Evolutionary conservation across 2,888 invertebrate genomes (phyloP).

Genomic region (Agrotis exclamationis): DNA sequence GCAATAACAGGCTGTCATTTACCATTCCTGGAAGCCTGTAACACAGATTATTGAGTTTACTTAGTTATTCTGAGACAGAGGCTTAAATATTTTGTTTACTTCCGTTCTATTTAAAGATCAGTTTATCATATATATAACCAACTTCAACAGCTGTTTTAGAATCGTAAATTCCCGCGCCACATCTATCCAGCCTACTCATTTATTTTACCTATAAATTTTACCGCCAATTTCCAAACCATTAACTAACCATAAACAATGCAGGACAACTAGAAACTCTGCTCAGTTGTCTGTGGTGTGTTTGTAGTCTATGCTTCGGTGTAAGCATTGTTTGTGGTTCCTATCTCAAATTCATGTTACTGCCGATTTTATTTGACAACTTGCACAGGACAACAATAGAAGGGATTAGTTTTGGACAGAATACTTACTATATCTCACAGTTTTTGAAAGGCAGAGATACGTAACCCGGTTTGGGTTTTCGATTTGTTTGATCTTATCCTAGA

Average conservation of each 20-base stretch:
- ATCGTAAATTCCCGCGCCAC: not conserved
- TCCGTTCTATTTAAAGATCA: not conserved
- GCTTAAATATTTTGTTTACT: slow-evolving; percentile 4
- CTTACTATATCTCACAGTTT: not conserved
- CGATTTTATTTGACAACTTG: slow-evolving; percentile 16
- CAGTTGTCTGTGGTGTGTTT: slow-evolving; percentile 11
- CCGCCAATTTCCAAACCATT: slow-evolving; percentile 22
- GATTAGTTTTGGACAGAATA: slow-evolving; percentile 9
- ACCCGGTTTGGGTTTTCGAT: not conserved
- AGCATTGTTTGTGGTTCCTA: slow-evolving; percentile 13
- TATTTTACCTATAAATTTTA: slow-evolving; percentile 15
- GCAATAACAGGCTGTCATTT: not conserved
- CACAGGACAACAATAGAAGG: not conserved
- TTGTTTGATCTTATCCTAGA: not conserved
- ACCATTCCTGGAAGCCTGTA: not conserved
- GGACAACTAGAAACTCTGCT: slow-evolving; percentile 28
- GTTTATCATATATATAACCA: slow-evolving; percentile 7
- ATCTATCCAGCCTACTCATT: slow-evolving; percentile 2
- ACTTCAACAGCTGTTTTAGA: slow-evolving; percentile 10
- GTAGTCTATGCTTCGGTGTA: slow-evolving; percentile 22
- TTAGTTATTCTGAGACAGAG: not conserved
- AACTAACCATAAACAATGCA: slow-evolving; percentile 29
- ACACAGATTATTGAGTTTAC: not conserved
- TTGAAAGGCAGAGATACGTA: slow-evolving; percentile 6
- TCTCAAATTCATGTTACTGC: slow-evolving; percentile 23